These are phyloP conservation scores for Staurois parvus DNA, from an alignment of 2,797 vertebrate genomes.

Conservation along the genomic window DNA sequence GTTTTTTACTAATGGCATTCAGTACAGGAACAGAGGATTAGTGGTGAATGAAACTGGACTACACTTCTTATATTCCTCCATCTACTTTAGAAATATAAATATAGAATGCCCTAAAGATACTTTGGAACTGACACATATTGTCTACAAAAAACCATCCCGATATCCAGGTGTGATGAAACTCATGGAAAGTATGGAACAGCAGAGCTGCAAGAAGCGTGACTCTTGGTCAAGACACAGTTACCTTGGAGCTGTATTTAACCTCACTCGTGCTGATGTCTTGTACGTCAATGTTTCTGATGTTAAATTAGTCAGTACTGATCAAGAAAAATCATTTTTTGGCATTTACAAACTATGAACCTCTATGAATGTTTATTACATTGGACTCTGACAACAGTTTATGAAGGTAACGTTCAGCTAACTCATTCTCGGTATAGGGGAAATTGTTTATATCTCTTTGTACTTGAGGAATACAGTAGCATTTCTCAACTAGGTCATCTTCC, in stretches of 20 bases:
- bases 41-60: constrained; percentile 85
- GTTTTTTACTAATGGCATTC: constrained; percentile 80
- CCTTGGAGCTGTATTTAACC: constrained; percentile 81
- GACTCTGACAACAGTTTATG: neutral
- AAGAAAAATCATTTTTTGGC: constrained; percentile 90
- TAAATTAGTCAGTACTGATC: constrained; percentile 74
- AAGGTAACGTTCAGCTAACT: neutral
- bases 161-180: constrained; percentile 66
- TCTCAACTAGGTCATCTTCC: neutral
- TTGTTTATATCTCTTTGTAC: neutral
- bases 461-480: neutral
- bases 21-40: constrained; percentile 80
- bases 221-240: constrained; percentile 85
- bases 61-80: constrained; percentile 91
- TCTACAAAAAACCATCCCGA: constrained; percentile 76
- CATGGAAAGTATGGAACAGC: constrained; percentile 81
- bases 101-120: constrained; percentile 69
- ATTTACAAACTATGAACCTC: constrained; percentile 85
- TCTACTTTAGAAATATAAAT: constrained; percentile 80
- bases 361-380: accelerated
- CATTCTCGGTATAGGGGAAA: neutral
- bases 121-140: constrained; percentile 73
- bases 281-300: constrained; percentile 86
- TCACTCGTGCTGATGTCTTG: constrained; percentile 79
- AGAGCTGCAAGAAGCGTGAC: constrained; percentile 74